Evolutionary conservation across 1,140 invertebrate species (phyloP), one percentile per base, ranked within the genome.

Genomic region (Drosophila sulfurigaster): DNA sequence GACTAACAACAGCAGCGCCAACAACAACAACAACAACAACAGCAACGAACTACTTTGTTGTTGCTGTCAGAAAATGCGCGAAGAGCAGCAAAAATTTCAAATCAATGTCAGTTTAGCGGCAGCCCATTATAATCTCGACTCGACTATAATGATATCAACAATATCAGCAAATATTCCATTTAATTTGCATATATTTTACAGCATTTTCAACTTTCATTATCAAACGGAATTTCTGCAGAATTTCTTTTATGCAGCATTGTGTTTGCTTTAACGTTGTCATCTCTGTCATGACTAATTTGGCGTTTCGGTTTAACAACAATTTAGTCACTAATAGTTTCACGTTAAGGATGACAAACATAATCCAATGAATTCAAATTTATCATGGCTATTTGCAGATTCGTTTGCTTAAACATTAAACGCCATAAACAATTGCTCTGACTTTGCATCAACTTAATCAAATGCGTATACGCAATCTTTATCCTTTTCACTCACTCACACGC

Each of bases 81-180:
- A 11, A 52, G 32, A 38, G 62, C 68, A 45, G 51, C 60, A 59
- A 20, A 57, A 71, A 52, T 45, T 28, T 63, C 67, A 71, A 52
- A 71, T 75, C 68, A 75, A 75, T 65, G 73, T 75, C 73, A 75
- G 59, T 16, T 75, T n/a, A 63, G 49, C 43, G 35, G 63, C 32
- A 62, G 20, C 48, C 54, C 54, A 46, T 60, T 49, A 67, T 46
- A 25, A 56, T 43, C 20, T 20, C 3, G 20, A 43, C 41, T 43
- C n/a, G 5, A 38, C 7, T 38, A 13, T 56, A 20, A 16, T 35
- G 30, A 56, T 56, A 56, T 16, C 52, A 16, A 16, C 15, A 41
- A 13, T 54, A 13, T 13, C 11, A 57, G 13, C 52, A 35, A 57
- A 38, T 11, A 38, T 38, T 54, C 48, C 3, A 49, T 49, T n/a